Conservation (phyloP, 2,888 invertebrate species). For the Criorhina ranunculi region DNA sequence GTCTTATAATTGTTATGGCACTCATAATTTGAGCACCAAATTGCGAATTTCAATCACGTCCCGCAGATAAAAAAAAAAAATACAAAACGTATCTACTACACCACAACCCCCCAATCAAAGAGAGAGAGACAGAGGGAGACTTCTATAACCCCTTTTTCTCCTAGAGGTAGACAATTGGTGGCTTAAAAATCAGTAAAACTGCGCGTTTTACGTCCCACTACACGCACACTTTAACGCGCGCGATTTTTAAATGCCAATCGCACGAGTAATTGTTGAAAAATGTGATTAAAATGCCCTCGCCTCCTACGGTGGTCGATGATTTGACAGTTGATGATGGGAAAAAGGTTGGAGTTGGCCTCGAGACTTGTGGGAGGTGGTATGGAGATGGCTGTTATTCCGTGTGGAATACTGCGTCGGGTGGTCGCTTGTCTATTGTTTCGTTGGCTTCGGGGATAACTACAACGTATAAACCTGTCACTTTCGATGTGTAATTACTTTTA, state of each 20-base stretch:
- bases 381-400: background rate
- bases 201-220: background rate
- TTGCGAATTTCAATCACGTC: constrained; percentile 69
- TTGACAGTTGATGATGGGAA: constrained; percentile 75
- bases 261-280: constrained; percentile 67
- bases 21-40: constrained; percentile 59
- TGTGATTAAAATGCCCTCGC: constrained; percentile 74
- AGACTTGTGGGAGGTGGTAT: constrained; percentile 20
- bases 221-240: constrained; percentile 55
- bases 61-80: constrained; percentile 46
- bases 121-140: no score
- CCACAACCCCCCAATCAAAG: constrained; percentile 23
- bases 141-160: constrained; percentile 11
- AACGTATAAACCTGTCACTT: constrained; percentile 73
- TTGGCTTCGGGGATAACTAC: background rate
- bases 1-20: constrained; percentile 68
- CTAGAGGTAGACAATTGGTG: constrained; percentile 60
- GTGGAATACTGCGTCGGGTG: constrained; percentile 60
- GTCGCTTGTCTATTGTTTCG: constrained; percentile 43
- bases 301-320: constrained; percentile 67
- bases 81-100: constrained; percentile 51
- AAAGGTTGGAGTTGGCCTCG: constrained; percentile 53
- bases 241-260: constrained; percentile 68
- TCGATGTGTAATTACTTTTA: constrained; percentile 70
- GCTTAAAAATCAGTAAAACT: constrained; percentile 6